These are phyloP conservation scores for Pluvianellus socialis DNA, from an alignment of 2,113 vertebrate species.

Conservation along the genomic window DNA sequence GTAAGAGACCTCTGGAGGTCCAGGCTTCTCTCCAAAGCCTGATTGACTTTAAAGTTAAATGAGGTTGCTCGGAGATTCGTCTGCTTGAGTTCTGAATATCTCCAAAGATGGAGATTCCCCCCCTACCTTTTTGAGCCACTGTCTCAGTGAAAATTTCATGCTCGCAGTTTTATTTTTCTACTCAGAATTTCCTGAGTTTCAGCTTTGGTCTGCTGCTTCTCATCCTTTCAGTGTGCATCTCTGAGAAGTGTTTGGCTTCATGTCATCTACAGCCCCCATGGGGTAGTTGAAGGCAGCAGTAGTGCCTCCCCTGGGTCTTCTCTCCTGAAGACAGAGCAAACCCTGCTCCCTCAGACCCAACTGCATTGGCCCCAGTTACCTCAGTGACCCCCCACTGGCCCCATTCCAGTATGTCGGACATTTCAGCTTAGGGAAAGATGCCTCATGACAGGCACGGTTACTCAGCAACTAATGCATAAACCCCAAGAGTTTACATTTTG, in stretches of 20 bases:
- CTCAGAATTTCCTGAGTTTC: not conserved
- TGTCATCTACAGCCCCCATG: not conserved
- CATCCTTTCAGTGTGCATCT: not conserved
- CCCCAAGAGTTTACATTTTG: not conserved
- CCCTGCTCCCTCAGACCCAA: not conserved
- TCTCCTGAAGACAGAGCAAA: not conserved
- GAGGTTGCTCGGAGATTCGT: not conserved
- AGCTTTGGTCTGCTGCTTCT: not conserved
- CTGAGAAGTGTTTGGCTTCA: not conserved
- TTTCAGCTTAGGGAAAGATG: not conserved
- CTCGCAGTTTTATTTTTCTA: accelerated
- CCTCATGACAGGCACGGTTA: not conserved
- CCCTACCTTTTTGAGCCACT: not conserved
- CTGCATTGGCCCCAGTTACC: not conserved
- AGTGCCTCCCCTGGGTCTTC: not conserved
- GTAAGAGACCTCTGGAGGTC: not conserved
- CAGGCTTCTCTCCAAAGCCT: not conserved
- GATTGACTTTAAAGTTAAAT: not conserved
- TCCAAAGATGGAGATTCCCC: not conserved
- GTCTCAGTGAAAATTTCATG: not conserved
- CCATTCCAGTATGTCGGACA: accelerated
- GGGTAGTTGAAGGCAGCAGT: not conserved
- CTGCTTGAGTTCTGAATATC: not conserved
- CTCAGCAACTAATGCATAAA: not conserved
- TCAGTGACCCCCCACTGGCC: not conserved